Evolutionary conservation across 1,140 invertebrate genomes (phyloP), one percentile per base, ranked within the genome.

Genomic region (Oryzaephilus surinamensis): DNA sequence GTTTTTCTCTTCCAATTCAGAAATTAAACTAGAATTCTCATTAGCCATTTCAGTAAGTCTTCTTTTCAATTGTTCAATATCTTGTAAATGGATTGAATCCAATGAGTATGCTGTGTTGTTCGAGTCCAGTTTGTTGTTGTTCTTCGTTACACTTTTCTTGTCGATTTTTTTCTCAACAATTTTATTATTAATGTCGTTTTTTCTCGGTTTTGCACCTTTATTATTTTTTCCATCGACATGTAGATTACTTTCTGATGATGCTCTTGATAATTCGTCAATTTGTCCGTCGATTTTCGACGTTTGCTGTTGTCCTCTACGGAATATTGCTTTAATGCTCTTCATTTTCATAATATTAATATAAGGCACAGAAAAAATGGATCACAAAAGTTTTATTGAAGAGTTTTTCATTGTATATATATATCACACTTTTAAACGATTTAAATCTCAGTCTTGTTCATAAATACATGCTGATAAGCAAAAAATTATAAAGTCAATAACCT

Each of bases 11-110:
- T 53, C 57, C 32, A 75, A 58, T 45, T 71, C 62, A 43, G 66
- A 55, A 51, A 71, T 66, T 44, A 74, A 53, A 30, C 58, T 60
- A 19, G 54, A 52, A 44, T 73, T 71, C 41, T 73, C 71, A 29
- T 60, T 62, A 17, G 60, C 60, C 55, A 73, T 54, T 38, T 69
- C 65, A 13, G 64, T 61, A 4, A 73, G 58, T 28, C 63, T 60
- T 13, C 61, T 51, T 43, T 67, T 60, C 36, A 72, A 51, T 38
- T 63, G 54, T 13, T 64, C 62, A 12, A 62, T 52, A 57, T 71
- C 66, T 41, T n/a, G n/a, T n/a, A n/a, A n/a, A n/a, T n/a, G n/a
- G n/a, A n/a, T n/a, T n/a, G 59, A 51, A 62, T 65, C 58, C 13
- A 40, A n/a, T n/a, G 39, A n/a, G 6, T 34, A 23, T 19, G 23